These are phyloP conservation scores for Drosophila cardini DNA, from an alignment of 1,140 invertebrate species.

Conservation along the genomic window DNA sequence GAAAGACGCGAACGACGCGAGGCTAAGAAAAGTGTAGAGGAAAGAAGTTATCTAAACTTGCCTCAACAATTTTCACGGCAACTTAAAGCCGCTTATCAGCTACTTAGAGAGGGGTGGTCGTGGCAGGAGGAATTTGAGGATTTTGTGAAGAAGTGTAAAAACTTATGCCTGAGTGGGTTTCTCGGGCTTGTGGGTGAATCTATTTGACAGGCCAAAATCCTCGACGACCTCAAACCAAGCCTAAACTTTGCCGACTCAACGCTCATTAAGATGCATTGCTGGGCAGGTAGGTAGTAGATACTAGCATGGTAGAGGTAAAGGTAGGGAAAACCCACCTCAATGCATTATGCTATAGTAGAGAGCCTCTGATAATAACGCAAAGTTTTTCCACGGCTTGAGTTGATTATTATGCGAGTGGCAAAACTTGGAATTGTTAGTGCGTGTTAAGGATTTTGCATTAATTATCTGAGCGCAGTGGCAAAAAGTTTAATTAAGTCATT, in stretches of 20 bases:
- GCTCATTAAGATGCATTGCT: conserved; percentile 55
- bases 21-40: not conserved
- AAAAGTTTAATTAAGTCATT: conserved; percentile 79
- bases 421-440: conserved; percentile 80
- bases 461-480: conserved; percentile 61
- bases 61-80: conserved; percentile 73
- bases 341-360: conserved; percentile 64
- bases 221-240: conserved; percentile 1
- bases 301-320: not conserved
- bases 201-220: conserved; percentile 12
- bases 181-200: conserved; percentile 10
- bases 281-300: conserved; percentile 5
- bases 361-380: conserved; percentile 64
- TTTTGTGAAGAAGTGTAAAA: conserved; percentile 1
- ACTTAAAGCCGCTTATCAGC: conserved; percentile 76
- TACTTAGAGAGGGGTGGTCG: conserved; percentile 15
- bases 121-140: no score
- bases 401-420: conserved; percentile 74
- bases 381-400: conserved; percentile 70
- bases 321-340: conserved; percentile 8
- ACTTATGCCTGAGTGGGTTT: conserved; percentile 46
- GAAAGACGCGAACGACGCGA: conserved; percentile 17
- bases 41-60: conserved; percentile 65
- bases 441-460: conserved; percentile 82
- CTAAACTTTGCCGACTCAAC: conserved; percentile 30